Base-by-base conservation (phyloP, 2,797 vertebrate genomes). In the Neosilurus mollespiculum region DNA sequence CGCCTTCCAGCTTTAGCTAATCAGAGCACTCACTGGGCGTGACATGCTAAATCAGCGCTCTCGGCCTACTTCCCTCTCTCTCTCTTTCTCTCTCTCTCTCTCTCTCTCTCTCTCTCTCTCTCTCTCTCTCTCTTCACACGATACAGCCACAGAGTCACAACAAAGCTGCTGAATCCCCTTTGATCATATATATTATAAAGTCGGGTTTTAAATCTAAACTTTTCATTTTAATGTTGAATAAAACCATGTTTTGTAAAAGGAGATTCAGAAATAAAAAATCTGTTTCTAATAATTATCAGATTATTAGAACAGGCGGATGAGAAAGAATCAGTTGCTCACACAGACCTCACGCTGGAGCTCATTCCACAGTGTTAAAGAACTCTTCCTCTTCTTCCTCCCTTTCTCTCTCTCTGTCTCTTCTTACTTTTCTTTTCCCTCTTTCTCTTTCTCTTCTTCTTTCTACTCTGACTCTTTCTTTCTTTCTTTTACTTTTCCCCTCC, bases 11-110 rank as follows among this genome's bases (percentile, higher is more conserved):
- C 53, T 81, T 83, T 65, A 81, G 62, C 81, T 85, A 86, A 88
- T 86, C 86, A 81, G 75, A 37, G 70, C 11, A 56, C 82, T 88
- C 80, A 86, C 83, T 78, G 87, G 80, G 81, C 70, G n/a, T 88
- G 84, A 89, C 83, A 72, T 62, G 81, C 30, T 61, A 71, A 72
- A 83, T 78, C 69, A 20, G 80, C 22, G 15, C 67, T 51, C 80
- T 67, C 61, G 26, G 72, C 62, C 75, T 83, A 65, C 37, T 83
- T 85, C 77, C 76, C 62, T 76, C 37, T 43, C 37, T 43, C 37
- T 43, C 37, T 43, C 37, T 43, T 6, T 43, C 37, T 43, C 37
- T 43, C 37, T 43, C 37, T 43, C 37, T 43, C 37, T 43, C 37
- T 43, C 37, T 6, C 37, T 43, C 6, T 43, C 37, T n/a, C n/a